A percentile compares a stretch with the other conserved stretches of the same genome.
Conservation (phyloP, 2,797 vertebrate species). For the Florisuga fusca region DNA sequence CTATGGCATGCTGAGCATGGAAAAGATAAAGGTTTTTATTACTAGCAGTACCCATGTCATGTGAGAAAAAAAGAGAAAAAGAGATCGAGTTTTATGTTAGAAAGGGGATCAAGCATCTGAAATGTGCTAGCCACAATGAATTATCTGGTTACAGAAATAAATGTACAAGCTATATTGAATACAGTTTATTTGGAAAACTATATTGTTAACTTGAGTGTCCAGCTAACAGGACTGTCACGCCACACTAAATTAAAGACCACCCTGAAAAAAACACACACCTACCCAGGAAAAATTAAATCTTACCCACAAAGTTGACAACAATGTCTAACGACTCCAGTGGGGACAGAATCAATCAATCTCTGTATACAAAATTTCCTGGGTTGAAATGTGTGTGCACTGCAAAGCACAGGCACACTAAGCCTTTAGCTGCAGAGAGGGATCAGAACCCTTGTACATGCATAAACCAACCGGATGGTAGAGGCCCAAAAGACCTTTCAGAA, state of each 20-base stretch:
- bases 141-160: background rate
- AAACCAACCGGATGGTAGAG: background rate
- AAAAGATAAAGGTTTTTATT: background rate
- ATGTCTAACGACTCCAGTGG: background rate
- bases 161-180: background rate
- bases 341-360: background rate
- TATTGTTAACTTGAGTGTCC: background rate
- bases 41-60: background rate
- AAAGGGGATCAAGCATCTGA: background rate
- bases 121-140: background rate
- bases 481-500: background rate
- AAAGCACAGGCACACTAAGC: background rate
- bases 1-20: background rate
- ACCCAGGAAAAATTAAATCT: background rate
- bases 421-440: background rate
- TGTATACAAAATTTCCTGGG: background rate
- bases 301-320: background rate
- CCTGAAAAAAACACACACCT: constrained; percentile 9
- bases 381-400: background rate
- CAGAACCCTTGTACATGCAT: background rate
- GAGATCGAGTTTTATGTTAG: background rate
- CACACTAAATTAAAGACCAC: background rate
- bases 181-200: background rate
- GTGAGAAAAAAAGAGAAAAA: background rate
- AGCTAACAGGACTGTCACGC: background rate